Conservation (phyloP, 2,797 vertebrate genomes). For the Acanthurus tractus region DNA sequence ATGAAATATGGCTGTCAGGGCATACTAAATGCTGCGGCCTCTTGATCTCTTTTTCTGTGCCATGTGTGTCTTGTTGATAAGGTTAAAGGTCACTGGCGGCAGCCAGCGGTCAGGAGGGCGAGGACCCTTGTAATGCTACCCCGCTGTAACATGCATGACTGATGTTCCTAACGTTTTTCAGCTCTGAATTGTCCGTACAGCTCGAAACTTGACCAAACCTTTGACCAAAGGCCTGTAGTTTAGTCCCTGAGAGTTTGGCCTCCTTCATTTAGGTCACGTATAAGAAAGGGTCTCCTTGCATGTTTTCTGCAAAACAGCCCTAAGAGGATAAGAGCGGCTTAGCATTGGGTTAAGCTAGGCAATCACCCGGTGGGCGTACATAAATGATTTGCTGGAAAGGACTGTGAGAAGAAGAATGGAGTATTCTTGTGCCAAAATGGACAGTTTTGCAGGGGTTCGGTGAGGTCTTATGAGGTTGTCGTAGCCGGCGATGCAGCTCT, state of each 20-base stretch:
- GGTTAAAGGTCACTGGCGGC: slow-evolving; percentile 66
- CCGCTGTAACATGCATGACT: slow-evolving; percentile 66
- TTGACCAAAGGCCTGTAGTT: not conserved
- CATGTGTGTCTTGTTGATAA: slow-evolving; percentile 71
- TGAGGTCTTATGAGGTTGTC: slow-evolving; percentile 57
- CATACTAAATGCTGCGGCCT: slow-evolving; percentile 36
- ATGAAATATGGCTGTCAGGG: slow-evolving; percentile 56
- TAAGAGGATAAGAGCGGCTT: slow-evolving; percentile 79
- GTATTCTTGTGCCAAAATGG: slow-evolving; percentile 43
- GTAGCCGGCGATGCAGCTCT: slow-evolving; percentile 41
- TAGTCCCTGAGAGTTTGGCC: slow-evolving; percentile 2
- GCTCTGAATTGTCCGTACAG: slow-evolving; percentile 35
- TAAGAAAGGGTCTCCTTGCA: slow-evolving; percentile 63
- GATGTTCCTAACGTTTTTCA: slow-evolving; percentile 61
- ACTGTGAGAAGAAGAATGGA: slow-evolving; percentile 63
- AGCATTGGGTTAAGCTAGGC: slow-evolving; percentile 71
- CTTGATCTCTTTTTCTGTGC: slow-evolving; percentile 46
- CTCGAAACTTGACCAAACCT: slow-evolving; percentile 28
- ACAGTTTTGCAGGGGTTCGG: slow-evolving; percentile 33
- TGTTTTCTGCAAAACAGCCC: slow-evolving; percentile 69
- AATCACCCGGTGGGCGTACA: slow-evolving; percentile 71
- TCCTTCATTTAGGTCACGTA: slow-evolving; percentile 60
- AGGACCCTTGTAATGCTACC: slow-evolving; percentile 70
- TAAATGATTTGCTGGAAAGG: slow-evolving; percentile 61
- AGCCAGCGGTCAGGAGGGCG: slow-evolving; percentile 55